Evolutionary conservation across 2,888 invertebrate species (phyloP), one percentile per base, ranked within the genome.

Genomic region (Drosophila paramelanica): DNA sequence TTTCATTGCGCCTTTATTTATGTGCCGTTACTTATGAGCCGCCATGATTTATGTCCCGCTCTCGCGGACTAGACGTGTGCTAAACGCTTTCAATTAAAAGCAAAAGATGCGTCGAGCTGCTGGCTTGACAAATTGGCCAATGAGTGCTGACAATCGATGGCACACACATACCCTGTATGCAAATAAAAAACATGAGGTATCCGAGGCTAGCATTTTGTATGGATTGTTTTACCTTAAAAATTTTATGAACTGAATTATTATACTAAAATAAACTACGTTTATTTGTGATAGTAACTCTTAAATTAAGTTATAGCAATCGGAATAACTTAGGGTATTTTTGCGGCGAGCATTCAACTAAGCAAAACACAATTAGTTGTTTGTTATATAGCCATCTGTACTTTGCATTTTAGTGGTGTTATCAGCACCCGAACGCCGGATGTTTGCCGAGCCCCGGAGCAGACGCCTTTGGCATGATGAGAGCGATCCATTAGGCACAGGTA

Each of bases 71-170:
- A 78, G 84, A 84, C 77, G 82, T 83, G 55, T 79, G 77, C 82
- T 90, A 82, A 90, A 89, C 73, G 79, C 72, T 81, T 85, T 81
- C 89, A 89, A 84, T 88, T 89, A 90, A 90, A 78, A 81, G 71
- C 64, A 57, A 53, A 58, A 75, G 67, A 56, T 62, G 65, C 77
- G 41, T 60, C 73, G 64, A 59, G 58, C 56, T 56, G 58, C 53
- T 57, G 70, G 56, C 62, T 50, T 67, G 79, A 79, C 79, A 77
- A 77, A 77, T 77, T 72, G 75, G 61, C 61, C 78, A 66, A 78
- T 77, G 65, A 56, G 55, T 77, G 73, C 50, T 74, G 79, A 61
- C 75, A 74, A 75, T 75, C 79, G 71, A 79, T 77, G 62, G 67
- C 36, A 14, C 8, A 10, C 2, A 25, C 10, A 65, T 67, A 55